These are phyloP conservation scores for Allophyes oxyacanthae DNA, from an alignment of 2,888 invertebrate species.

Conservation along the genomic window DNA sequence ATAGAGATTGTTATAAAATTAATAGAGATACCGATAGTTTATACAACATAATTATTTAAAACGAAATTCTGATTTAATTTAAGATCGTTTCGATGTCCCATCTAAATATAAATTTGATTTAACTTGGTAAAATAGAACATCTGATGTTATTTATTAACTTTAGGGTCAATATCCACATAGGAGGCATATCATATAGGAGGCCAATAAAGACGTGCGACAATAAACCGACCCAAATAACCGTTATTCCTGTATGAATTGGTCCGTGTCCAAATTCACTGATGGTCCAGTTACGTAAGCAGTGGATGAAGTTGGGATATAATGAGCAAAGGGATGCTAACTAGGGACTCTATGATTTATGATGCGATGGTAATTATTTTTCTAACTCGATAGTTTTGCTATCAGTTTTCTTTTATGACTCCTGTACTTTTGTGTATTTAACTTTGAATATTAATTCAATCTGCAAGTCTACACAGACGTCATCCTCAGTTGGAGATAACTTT, in stretches of 20 bases:
- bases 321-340: background rate
- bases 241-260: conserved; percentile 38
- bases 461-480: background rate
- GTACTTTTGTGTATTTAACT: conserved; percentile 11
- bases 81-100: background rate
- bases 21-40: too few relatives aligned
- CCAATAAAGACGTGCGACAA: conserved; percentile 32
- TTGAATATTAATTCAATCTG: too few relatives aligned
- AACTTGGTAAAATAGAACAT: conserved; percentile 22
- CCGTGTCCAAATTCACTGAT: conserved; percentile 26
- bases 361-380: too few relatives aligned
- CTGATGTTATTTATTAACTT: conserved; percentile 15
- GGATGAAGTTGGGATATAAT: background rate
- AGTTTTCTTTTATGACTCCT: conserved; percentile 7
- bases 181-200: conserved; percentile 22
- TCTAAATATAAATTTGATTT: conserved; percentile 14
- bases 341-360: background rate
- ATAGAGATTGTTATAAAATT: too few relatives aligned
- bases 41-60: too few relatives aligned
- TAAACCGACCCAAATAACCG: conserved; percentile 37
- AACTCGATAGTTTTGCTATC: background rate
- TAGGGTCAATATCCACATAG: conserved; percentile 22
- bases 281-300: conserved; percentile 15
- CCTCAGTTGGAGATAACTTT: conserved; percentile 13
- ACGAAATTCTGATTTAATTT: too few relatives aligned